phyloP scores from a whole-genome alignment of 2,113 vertebrate genomes.

The Chauna torquata region DNA sequence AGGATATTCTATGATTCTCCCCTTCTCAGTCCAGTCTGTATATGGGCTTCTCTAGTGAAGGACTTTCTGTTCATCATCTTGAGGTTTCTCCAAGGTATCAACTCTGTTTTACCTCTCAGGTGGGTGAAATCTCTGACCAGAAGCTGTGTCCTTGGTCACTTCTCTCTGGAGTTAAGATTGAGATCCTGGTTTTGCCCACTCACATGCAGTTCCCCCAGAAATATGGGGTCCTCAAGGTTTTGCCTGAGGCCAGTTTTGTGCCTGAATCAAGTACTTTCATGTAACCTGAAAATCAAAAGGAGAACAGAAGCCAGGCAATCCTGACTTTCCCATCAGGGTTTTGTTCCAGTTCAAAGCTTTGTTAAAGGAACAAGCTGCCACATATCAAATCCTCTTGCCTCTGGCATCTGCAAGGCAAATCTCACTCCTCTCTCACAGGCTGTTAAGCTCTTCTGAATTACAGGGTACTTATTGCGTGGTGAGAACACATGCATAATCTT shows the following conservation, averaged over 20 bases:
- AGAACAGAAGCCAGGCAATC: not conserved
- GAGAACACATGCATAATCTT: not conserved
- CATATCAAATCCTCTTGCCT: not conserved
- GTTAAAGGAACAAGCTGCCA: not conserved
- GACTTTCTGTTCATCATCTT: not conserved
- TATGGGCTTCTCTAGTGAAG: not conserved
- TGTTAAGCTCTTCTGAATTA: not conserved
- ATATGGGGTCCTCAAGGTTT: not conserved
- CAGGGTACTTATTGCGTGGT: not conserved
- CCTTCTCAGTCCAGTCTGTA: not conserved
- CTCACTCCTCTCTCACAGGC: not conserved
- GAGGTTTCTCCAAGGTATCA: not conserved
- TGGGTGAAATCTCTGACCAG: not conserved
- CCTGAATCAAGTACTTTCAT: not conserved
- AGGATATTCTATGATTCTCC: not conserved
- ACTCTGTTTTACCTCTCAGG: not conserved
- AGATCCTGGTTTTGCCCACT: not conserved
- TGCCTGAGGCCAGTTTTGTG: not conserved
- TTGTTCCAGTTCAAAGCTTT: not conserved
- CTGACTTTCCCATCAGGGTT: not conserved
- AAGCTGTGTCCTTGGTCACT: no score
- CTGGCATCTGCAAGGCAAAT: rapidly evolving
- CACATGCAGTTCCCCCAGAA: not conserved
- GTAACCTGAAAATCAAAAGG: no score
- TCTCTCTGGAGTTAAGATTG: not conserved